Conservation (phyloP, 2,888 invertebrate species). For the Amiota communis region DNA sequence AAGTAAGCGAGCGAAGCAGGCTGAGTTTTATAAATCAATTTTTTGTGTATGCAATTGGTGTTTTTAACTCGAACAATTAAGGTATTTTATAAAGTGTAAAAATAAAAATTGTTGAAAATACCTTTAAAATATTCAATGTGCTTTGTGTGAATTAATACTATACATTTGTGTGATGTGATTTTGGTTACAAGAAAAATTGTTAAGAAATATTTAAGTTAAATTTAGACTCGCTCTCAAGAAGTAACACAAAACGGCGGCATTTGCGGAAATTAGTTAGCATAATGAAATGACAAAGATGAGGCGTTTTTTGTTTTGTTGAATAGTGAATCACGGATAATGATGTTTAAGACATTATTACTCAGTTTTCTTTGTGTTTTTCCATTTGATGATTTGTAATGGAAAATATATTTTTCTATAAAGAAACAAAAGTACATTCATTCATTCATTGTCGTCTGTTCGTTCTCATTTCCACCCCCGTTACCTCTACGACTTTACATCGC, state of each 20-base stretch:
- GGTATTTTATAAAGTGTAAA: constrained; percentile 52
- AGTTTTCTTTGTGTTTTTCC: too few relatives aligned
- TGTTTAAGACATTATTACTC: too few relatives aligned
- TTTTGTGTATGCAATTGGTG: constrained; percentile 70
- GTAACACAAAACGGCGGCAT: constrained; percentile 1
- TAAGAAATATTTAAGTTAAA: too few relatives aligned
- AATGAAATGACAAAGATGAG: not conserved
- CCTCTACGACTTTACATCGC: not conserved
- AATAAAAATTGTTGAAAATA: constrained; percentile 13
- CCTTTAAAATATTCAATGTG: too few relatives aligned
- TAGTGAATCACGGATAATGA: too few relatives aligned
- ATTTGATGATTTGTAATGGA: too few relatives aligned
- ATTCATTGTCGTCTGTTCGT: not conserved
- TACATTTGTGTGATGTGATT: too few relatives aligned
- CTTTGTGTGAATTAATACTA: too few relatives aligned
- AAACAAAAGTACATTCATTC: not conserved
- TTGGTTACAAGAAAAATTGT: too few relatives aligned
- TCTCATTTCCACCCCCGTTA: constrained; percentile 4
- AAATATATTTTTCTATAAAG: not conserved
- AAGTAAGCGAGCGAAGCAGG: constrained; percentile 67
- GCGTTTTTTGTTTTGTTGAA: not conserved
- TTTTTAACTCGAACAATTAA: constrained; percentile 58
- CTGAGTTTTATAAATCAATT: constrained; percentile 70
- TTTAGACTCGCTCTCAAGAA: not conserved
- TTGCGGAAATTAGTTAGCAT: not conserved